phyloP scores from a whole-genome alignment of 2,113 vertebrate genomes.

The Vidua macroura region DNA sequence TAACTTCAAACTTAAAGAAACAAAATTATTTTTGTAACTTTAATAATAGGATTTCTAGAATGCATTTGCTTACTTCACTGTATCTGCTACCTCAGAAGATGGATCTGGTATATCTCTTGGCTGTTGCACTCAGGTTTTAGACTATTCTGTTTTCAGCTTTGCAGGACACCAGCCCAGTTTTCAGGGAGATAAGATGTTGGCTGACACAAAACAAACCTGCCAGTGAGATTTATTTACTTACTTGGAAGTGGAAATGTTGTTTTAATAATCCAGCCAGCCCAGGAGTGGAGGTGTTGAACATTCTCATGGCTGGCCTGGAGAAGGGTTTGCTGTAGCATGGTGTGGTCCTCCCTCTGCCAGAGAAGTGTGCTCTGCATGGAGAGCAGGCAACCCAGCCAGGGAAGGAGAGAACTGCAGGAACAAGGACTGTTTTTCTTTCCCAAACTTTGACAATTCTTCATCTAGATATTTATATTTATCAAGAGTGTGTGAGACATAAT shows the following conservation, averaged over 20 bases:
- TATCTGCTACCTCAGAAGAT: slow-evolving; percentile 28
- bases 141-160: not conserved
- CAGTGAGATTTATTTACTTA: slow-evolving; percentile 44
- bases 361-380: not conserved
- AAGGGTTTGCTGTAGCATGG: not conserved
- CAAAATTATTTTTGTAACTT: not conserved
- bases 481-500: not conserved
- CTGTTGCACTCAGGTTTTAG: not conserved
- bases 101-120: slow-evolving; percentile 35
- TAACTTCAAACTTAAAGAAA: not conserved
- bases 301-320: not conserved
- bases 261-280: slow-evolving; percentile 27
- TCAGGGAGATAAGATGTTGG: slow-evolving; percentile 3
- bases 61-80: not conserved
- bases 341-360: not conserved
- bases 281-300: slow-evolving; percentile 7
- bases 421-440: not conserved
- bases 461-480: not conserved
- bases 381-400: not conserved
- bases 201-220: slow-evolving; percentile 40
- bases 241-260: slow-evolving; percentile 48
- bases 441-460: not conserved
- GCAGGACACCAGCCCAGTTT: slow-evolving; percentile 39
- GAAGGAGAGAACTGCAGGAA: not conserved
- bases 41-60: not conserved